Conservation (phyloP, 2,888 invertebrate species). For the Xanthorhoe designata region DNA sequence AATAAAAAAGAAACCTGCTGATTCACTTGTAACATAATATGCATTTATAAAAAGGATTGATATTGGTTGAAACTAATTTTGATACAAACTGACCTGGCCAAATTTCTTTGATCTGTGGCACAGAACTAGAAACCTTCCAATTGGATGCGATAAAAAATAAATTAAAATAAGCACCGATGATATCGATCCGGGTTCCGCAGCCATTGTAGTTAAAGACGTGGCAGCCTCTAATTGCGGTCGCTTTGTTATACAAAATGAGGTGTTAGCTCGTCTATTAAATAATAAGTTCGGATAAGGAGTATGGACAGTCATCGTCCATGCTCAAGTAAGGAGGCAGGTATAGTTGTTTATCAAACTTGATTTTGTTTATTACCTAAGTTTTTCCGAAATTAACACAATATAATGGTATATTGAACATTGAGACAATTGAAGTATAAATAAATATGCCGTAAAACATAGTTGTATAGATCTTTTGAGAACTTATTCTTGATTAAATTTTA, state of each 20-base stretch:
- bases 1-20: too few species aligned
- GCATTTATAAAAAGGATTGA: too few species aligned
- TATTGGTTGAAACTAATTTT: too few species aligned
- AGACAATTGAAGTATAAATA: too few species aligned
- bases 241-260: conserved; percentile 84
- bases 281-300: conserved; percentile 75
- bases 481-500: neutral
- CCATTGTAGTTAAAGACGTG: conserved; percentile 76
- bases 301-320: conserved; percentile 42
- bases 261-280: conserved; percentile 84
- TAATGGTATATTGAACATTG: too few species aligned
- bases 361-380: neutral
- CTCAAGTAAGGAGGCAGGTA: conserved; percentile 3
- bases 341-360: neutral
- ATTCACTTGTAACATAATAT: too few species aligned
- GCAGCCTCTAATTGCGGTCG: conserved; percentile 80
- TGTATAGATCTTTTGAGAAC: neutral
- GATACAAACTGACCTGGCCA: conserved; percentile 4
- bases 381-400: neutral
- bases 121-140: conserved; percentile 64
- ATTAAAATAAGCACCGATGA: conserved; percentile 82
- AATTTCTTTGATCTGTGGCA: conserved; percentile 11
- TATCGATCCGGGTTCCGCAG: conserved; percentile 75
- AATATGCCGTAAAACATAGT: neutral
- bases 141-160: conserved; percentile 83